phyloP scores from a whole-genome alignment of 2,888 invertebrate species.

The Gymnocheta viridis region DNA sequence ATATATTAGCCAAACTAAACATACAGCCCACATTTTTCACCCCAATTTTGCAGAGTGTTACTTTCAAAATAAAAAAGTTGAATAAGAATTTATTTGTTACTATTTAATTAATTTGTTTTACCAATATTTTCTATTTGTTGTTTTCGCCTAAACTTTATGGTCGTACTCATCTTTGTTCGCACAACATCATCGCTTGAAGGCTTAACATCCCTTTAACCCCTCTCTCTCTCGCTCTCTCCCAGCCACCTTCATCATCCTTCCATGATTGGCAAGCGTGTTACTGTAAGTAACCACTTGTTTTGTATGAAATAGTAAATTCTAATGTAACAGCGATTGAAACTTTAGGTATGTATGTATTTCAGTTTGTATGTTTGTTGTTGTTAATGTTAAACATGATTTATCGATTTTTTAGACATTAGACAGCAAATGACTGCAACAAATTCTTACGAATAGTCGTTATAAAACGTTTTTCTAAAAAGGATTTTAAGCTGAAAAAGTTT shows the following conservation, averaged over 20 bases:
- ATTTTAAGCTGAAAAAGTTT: constrained; percentile 24
- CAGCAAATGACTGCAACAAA: constrained; percentile 15
- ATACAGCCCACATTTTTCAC: neutral
- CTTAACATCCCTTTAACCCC: neutral
- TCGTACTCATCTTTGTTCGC: constrained; percentile 27
- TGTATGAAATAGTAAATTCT: constrained; percentile 25
- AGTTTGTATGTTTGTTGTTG: constrained; percentile 37
- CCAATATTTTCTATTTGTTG: constrained; percentile 1
- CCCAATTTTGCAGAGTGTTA: neutral
- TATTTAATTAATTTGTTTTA: neutral
- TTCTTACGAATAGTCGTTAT: neutral
- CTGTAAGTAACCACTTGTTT: constrained; percentile 53
- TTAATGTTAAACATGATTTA: constrained; percentile 68
- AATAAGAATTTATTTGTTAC: neutral
- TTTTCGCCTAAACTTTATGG: constrained; percentile 32
- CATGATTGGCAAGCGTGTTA: constrained; percentile 15
- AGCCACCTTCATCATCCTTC: neutral
- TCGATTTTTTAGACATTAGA: constrained; percentile 66
- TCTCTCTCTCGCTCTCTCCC: too few relatives aligned
- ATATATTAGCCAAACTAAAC: neutral
- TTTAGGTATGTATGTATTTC: constrained; percentile 13
- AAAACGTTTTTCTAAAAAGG: constrained; percentile 31
- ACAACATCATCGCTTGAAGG: constrained; percentile 8
- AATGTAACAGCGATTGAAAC: neutral
- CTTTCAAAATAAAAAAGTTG: neutral